These are phyloP conservation scores for Brachionus rotundiformis DNA, from an alignment of 1,140 invertebrate species.

Conservation along the genomic window DNA sequence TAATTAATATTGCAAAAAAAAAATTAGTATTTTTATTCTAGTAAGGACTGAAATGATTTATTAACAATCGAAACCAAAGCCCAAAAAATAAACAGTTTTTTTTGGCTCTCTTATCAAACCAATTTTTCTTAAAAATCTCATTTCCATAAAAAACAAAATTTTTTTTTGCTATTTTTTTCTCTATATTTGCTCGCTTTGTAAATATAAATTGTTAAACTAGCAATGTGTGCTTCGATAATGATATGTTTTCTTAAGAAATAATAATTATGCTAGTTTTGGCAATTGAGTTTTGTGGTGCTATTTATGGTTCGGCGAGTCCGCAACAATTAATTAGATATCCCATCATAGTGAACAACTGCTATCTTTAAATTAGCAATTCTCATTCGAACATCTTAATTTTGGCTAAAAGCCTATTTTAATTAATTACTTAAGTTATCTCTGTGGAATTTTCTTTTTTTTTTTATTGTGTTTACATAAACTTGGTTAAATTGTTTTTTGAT, in stretches of 20 bases:
- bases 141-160: constrained; percentile 12
- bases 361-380: constrained; percentile 4
- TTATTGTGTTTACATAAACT: background rate
- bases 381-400: background rate
- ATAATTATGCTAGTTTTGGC: background rate
- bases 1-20: constrained; percentile 12
- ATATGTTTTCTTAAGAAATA: constrained; percentile 10
- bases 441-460: background rate
- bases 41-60: constrained; percentile 14
- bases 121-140: constrained; percentile 16
- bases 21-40: background rate
- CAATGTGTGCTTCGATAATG: background rate
- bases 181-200: background rate
- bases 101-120: background rate
- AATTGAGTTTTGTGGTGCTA: background rate
- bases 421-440: background rate
- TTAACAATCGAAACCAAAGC: constrained; percentile 4
- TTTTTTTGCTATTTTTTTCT: background rate
- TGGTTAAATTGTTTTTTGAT: background rate
- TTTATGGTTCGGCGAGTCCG: background rate
- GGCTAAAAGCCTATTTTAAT: background rate
- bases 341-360: background rate
- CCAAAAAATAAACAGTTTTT: background rate
- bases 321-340: background rate
- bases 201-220: constrained; percentile 5